These are phyloP conservation scores for Schlechtendalia chinensis DNA, from an alignment of 1,140 invertebrate species.

Conservation along the genomic window DNA sequence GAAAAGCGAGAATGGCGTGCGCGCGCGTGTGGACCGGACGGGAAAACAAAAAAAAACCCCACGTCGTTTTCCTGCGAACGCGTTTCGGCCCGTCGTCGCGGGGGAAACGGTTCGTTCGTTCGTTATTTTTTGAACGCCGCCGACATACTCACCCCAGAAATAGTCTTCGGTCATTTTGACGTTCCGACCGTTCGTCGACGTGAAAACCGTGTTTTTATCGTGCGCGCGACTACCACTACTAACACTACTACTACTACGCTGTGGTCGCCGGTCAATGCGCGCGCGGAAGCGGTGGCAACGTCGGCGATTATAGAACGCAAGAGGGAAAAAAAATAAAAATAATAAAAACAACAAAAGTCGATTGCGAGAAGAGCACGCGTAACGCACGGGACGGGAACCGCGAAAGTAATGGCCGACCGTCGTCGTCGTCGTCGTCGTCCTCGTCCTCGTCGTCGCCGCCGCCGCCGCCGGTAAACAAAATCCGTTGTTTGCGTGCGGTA, in stretches of 20 bases:
- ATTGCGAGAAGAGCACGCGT: not conserved
- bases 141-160: conserved; percentile 54
- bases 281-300: no score
- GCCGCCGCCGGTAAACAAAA: conserved; percentile 46
- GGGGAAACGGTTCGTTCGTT: no score
- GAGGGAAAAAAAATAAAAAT: conserved; percentile 15
- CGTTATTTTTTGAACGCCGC: not conserved
- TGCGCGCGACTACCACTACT: no score
- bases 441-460: no score
- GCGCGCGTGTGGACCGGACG: not conserved
- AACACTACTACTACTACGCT: no score
- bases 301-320: not conserved
- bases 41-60: not conserved
- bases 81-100: not conserved
- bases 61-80: not conserved
- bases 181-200: not conserved
- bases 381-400: not conserved
- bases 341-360: not conserved
- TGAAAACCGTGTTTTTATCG: not conserved
- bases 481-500: conserved; percentile 20
- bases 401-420: conserved; percentile 41
- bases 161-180: conserved; percentile 55
- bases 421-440: not conserved
- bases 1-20: no score
- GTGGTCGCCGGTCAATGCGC: no score